Evolutionary conservation across 2,113 vertebrate genomes (phyloP).

Genomic region (Fukomys damarensis): DNA sequence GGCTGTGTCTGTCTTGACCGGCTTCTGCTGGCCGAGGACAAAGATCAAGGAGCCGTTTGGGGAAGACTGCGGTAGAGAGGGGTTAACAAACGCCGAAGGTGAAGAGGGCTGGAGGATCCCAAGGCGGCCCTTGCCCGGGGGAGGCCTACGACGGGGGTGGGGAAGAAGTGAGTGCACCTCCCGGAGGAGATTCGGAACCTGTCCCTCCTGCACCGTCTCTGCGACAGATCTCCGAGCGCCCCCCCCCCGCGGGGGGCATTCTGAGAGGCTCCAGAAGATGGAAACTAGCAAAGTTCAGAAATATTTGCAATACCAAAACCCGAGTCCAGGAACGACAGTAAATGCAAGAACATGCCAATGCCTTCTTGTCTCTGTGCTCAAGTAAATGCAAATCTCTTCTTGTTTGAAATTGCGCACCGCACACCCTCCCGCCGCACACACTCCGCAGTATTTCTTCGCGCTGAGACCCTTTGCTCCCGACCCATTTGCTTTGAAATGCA

Average conservation of each 20-base stretch:
- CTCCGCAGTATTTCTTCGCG: background rate
- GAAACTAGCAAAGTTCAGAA: background rate
- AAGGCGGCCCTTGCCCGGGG: accelerated
- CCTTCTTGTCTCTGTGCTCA: background rate
- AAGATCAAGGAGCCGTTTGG: background rate
- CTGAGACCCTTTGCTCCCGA: background rate
- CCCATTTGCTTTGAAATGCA: background rate
- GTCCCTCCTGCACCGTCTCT: background rate
- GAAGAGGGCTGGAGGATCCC: background rate
- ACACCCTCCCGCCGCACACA: background rate
- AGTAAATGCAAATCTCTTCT: background rate
- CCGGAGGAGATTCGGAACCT: background rate
- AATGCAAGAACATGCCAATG: background rate
- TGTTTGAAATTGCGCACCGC: too few species aligned
- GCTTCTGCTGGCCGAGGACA: background rate
- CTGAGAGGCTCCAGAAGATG: background rate
- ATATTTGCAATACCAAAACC: background rate
- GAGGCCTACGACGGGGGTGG: background rate
- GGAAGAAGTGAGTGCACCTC: background rate
- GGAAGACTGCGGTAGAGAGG: background rate
- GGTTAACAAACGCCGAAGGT: background rate
- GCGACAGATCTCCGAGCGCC: accelerated
- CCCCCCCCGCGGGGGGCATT: background rate
- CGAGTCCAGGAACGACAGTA: background rate
- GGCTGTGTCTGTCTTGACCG: accelerated